A percentile compares a stretch with the other conserved stretches of the same genome.
Evolutionary conservation across 2,888 invertebrate species (phyloP).

Genomic region (Exephanes ischioxanthus): DNA sequence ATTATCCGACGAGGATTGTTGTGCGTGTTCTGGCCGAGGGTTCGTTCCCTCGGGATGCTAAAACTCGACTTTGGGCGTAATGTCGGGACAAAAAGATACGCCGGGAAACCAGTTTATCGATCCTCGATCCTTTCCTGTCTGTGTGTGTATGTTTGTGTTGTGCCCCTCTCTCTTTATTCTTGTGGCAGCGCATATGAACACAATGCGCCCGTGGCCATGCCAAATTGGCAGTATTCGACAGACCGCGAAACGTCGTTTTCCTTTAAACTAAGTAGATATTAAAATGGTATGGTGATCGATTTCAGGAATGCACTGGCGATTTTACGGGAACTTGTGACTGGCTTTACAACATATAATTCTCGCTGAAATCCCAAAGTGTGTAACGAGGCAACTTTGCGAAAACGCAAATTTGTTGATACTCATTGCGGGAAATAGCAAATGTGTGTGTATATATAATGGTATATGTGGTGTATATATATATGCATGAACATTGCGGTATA

Average conservation of each 20-base stretch:
- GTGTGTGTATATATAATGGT: too few relatives aligned
- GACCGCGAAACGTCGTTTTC: background rate
- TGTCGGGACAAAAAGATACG: constrained; percentile 36
- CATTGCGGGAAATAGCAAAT: background rate
- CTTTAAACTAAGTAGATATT: background rate
- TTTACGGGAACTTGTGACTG: background rate
- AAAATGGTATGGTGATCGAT: background rate
- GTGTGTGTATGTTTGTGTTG: constrained; percentile 3
- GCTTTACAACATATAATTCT: background rate
- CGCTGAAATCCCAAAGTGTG: background rate
- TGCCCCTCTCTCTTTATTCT: background rate
- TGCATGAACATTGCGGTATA: constrained; percentile 15
- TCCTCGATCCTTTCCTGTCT: constrained; percentile 32
- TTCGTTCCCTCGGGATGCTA: constrained; percentile 11
- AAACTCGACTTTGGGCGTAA: constrained; percentile 43
- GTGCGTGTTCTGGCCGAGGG: background rate
- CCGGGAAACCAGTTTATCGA: constrained; percentile 59
- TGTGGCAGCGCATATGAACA: background rate
- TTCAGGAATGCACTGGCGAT: background rate
- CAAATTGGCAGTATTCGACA: background rate
- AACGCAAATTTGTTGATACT: constrained; percentile 52
- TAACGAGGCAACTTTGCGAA: constrained; percentile 53
- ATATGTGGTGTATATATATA: background rate
- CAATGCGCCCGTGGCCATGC: background rate
- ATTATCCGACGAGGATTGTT: background rate